Evolutionary conservation across 2,113 vertebrate genomes (phyloP).

Genomic region (Myxocyprinus asiaticus): DNA sequence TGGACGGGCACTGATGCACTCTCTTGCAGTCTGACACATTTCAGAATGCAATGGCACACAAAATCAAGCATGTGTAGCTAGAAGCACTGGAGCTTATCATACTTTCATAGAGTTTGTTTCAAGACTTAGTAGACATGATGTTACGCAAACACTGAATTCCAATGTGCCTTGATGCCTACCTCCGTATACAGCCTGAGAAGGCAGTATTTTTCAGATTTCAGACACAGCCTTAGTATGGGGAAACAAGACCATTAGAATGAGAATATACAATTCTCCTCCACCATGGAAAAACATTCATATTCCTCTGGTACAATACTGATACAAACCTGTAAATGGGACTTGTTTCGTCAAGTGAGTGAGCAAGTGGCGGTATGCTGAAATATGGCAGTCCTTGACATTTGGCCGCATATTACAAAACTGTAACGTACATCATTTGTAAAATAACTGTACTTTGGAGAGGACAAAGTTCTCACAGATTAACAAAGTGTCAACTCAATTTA

Average conservation of each 20-base stretch:
- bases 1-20: too few species aligned
- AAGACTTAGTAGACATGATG: background rate
- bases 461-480: conserved; percentile 29
- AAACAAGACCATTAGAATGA: too few species aligned
- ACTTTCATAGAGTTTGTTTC: too few species aligned
- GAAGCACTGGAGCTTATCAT: too few species aligned
- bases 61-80: too few species aligned
- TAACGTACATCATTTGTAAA: conserved; percentile 53
- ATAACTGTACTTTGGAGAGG: conserved; percentile 46
- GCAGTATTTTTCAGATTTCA: background rate
- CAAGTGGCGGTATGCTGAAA: conserved; percentile 51
- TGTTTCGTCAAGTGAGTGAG: background rate
- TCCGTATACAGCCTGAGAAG: background rate
- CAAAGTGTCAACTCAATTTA: background rate
- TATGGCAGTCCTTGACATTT: conserved; percentile 44
- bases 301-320: background rate
- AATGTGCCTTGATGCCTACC: background rate
- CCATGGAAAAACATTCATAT: background rate
- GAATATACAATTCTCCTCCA: background rate
- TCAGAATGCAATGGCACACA: too few species aligned
- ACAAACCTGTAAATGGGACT: background rate
- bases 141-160: background rate
- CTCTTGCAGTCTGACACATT: too few species aligned
- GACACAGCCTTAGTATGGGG: background rate
- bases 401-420: conserved; percentile 53